Evolutionary conservation across 2,888 invertebrate genomes (phyloP).

Genomic region (Gasteruption jaculator): DNA sequence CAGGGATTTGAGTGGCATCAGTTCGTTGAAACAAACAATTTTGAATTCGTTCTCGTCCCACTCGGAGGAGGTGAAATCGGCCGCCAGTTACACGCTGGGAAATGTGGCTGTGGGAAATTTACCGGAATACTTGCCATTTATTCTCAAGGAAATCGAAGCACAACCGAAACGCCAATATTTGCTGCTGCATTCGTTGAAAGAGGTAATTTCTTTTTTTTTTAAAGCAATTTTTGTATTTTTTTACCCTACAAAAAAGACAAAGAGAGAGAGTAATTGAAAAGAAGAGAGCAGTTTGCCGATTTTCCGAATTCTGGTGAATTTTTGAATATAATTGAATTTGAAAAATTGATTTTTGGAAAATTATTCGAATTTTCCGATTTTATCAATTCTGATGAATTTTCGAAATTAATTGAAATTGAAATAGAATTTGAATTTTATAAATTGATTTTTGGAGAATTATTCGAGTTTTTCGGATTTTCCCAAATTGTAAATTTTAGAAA

Average conservation of each 20-base stretch:
- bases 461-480: too few species aligned
- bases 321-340: not conserved
- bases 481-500: too few species aligned
- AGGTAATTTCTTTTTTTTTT: slow-evolving; percentile 68
- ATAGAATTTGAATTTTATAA: too few species aligned
- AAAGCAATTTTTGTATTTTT: too few species aligned
- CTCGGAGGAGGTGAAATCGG: slow-evolving; percentile 96
- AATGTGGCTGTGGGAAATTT: slow-evolving; percentile 95
- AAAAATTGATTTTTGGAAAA: slow-evolving; percentile 3
- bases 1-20: slow-evolving; percentile 75
- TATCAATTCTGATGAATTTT: too few species aligned
- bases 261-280: too few species aligned
- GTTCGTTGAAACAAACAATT: slow-evolving; percentile 71
- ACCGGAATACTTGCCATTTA: slow-evolving; percentile 88
- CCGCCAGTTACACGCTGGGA: slow-evolving; percentile 94
- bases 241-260: too few species aligned
- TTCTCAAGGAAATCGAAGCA: slow-evolving; percentile 87
- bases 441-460: too few species aligned
- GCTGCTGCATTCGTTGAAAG: slow-evolving; percentile 93
- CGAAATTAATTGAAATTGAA: too few species aligned
- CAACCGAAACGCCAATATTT: slow-evolving; percentile 95
- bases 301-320: too few species aligned
- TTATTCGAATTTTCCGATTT: too few species aligned
- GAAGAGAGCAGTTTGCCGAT: too few species aligned
- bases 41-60: slow-evolving; percentile 84